Base-by-base conservation (phyloP, 2,888 invertebrate genomes). In the Athalia cordata region DNA sequence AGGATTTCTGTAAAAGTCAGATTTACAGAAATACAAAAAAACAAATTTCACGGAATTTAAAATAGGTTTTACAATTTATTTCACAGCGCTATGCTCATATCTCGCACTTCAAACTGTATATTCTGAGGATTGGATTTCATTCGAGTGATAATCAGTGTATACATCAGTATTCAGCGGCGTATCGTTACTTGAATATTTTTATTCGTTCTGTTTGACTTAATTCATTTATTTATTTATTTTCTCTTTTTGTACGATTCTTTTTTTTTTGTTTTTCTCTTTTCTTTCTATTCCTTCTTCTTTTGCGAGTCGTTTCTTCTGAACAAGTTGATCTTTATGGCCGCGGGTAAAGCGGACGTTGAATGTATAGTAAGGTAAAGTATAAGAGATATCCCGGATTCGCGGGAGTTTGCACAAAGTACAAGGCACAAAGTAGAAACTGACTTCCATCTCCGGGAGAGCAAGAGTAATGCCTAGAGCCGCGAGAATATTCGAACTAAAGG, bases 371-470 rank as follows among this genome's bases (percentile, higher is more conserved):
- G 29, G 29, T 29, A 29, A 29, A 29, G 29, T 29, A 29, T 45
- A 9, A 57, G 45, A 43, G 59, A 72, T 72, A 72, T 72, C 72
- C 59, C 13, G 47, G 72, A 5, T 6, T 49, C 13, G 49, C 52
- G n/a, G 59, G 59, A 72, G 59, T 72, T 72, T 72, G n/a, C 59
- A 72, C 45, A 59, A 72, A 72, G 59, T 61, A 47, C 50, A 55
- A 29, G 43, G 59, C 59, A 57, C 59, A 72, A 72, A 72, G 72
- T 61, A 49, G 45, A 59, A 61, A 72, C 72, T 61, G 59, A 29
- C 72, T 61, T 45, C 72, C 59, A 72, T 72, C n/a, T 59, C 57
- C 72, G 59, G 59, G 59, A 72, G 59, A 59, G 59, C 15, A 59
- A 59, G 59, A 59, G 49, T 72, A 45, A 72, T 72, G 59, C 72